Evolutionary conservation across 2,888 invertebrate genomes (phyloP).

Genomic region (Octodonta nipae): DNA sequence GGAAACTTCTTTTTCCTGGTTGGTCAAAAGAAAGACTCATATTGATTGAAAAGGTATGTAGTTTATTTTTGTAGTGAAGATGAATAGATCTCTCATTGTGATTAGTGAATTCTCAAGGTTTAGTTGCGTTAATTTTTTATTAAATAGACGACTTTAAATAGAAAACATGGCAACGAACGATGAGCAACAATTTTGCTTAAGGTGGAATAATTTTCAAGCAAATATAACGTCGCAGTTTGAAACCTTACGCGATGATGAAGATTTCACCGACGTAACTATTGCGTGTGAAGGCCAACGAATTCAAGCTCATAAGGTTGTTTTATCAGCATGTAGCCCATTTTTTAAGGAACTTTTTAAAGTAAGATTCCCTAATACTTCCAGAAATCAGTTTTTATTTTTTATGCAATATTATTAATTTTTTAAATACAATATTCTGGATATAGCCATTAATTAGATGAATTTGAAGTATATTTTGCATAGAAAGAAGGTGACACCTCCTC

Average conservation of each 20-base stretch:
- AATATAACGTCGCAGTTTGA: constrained; percentile 79
- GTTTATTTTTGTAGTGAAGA: constrained; percentile 31
- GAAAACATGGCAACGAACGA: constrained; percentile 36
- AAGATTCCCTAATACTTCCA: constrained; percentile 30
- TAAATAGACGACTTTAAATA: constrained; percentile 6
- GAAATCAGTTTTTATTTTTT: background rate
- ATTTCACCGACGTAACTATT: constrained; percentile 78
- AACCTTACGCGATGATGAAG: constrained; percentile 70
- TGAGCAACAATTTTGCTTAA: constrained; percentile 77
- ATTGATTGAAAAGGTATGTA: constrained; percentile 36
- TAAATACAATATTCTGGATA: too few relatives aligned
- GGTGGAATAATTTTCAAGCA: constrained; percentile 82
- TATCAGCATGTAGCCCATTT: constrained; percentile 77
- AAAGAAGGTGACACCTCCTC: too few relatives aligned
- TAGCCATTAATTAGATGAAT: too few relatives aligned
- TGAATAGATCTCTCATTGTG: constrained; percentile 21
- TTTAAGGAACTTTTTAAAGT: constrained; percentile 78
- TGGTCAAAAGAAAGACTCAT: constrained; percentile 33
- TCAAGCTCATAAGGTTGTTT: constrained; percentile 74
- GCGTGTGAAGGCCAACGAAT: constrained; percentile 73
- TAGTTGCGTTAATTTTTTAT: constrained; percentile 8
- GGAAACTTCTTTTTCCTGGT: constrained; percentile 35
- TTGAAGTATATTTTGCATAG: too few relatives aligned
- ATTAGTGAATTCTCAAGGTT: constrained; percentile 14
- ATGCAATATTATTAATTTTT: background rate